A percentile compares a stretch with the other conserved stretches of the same genome.
These are phyloP conservation scores for Gymnogyps californianus DNA, from an alignment of 2,113 vertebrate species.

Conservation along the genomic window DNA sequence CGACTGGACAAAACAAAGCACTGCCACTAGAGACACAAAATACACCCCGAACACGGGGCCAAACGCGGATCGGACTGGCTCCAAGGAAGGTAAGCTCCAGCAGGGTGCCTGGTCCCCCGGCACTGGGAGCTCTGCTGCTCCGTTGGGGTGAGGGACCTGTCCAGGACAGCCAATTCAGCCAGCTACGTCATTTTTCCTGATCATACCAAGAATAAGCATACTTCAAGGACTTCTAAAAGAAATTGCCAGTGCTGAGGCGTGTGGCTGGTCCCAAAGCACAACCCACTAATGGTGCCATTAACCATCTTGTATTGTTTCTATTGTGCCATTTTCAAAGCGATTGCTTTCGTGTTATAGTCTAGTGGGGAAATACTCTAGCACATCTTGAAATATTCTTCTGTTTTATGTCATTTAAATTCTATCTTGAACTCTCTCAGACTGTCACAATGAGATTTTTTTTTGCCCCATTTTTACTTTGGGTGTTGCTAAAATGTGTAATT, in stretches of 20 bases:
- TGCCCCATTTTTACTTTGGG: background rate
- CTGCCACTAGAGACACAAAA: slow-evolving; percentile 93
- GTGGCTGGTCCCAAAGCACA: background rate
- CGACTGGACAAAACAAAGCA: slow-evolving; percentile 97
- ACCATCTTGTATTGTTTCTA: background rate
- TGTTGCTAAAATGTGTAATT: background rate
- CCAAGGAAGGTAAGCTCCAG: slow-evolving; percentile 86
- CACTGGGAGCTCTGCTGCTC: background rate
- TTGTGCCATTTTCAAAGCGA: background rate
- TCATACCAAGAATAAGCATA: too few relatives aligned
- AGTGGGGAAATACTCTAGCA: background rate
- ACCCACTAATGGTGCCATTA: background rate
- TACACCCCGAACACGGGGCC: slow-evolving; percentile 98
- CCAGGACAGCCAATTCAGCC: background rate
- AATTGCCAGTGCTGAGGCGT: rapidly evolving
- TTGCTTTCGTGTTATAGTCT: background rate
- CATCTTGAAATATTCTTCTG: background rate
- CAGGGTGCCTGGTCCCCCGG: rapidly evolving
- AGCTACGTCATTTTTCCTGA: rapidly evolving
- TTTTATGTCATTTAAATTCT: background rate
- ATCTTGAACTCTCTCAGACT: background rate
- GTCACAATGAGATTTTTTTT: background rate
- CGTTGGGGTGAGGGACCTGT: rapidly evolving
- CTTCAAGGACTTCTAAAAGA: background rate
- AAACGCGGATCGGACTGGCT: slow-evolving; percentile 86